Base-by-base conservation (phyloP, 2,113 vertebrate species). In the Sylvilagus bachmani region DNA sequence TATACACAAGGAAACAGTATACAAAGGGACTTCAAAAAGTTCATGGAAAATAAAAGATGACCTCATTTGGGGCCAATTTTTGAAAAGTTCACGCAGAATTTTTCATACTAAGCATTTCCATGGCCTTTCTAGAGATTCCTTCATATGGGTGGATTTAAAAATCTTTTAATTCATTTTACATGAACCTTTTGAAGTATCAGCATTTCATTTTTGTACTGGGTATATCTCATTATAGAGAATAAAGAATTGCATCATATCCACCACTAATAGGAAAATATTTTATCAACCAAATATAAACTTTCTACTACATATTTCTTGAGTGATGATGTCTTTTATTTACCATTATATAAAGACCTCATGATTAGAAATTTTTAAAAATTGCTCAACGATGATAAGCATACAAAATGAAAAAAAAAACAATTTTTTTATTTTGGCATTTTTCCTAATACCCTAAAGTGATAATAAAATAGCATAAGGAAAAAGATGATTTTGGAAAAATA, bases 361-460 rank as follows among this genome's bases (percentile, higher is more conserved):
- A 86, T 73, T 81, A 93, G 55, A 95, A 94, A 53, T 89, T 66
- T 61, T 75, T 16, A 69, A 69, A 81, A 61, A 77, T 82, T 55
- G 51, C 71, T 96, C 8, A 38, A 86, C 64, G 55, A 67, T 84
- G 33, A 2, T 79, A 96, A 70, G 16, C 33, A 73, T 11, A 74
- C 36, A 89, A 81, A 92, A 92, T 90, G 49, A 93, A 94, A 94
- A 66, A 70, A 89, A 66, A 78, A 14, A 87, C 38, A 1, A 44
- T 44, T 44, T 62, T 82, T 53, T 13, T 82, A n/a, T 78, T n/a
- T 88, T 71, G 22, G 51, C 84, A 92, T 82, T 92, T 93, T 86
- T 95, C 38, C 71, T 38, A 49, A 94, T 86, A 91, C 10, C 78
- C 64, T 95, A 90, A 95, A 90, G 94, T 96, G 90, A 95, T 86